These are phyloP conservation scores for Saxidomus purpurata DNA, from an alignment of 1,140 invertebrate genomes.

Conservation along the genomic window DNA sequence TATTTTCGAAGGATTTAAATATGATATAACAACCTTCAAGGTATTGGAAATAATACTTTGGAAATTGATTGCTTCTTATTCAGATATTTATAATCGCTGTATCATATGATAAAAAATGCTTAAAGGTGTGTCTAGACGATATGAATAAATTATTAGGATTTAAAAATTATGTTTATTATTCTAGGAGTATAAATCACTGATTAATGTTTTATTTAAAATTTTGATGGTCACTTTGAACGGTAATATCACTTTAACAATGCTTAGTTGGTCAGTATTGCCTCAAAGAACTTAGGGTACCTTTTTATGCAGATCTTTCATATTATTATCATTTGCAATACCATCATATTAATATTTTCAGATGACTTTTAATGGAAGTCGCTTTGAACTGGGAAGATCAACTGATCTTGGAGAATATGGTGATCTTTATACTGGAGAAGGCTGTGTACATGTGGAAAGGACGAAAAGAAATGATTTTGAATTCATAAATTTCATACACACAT, in stretches of 20 bases:
- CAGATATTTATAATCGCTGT: neutral
- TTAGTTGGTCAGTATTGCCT: too few species aligned
- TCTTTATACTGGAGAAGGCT: neutral
- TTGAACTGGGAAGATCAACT: neutral
- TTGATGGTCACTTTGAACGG: too few species aligned
- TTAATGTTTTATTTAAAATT: too few species aligned
- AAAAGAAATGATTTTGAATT: neutral
- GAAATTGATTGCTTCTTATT: neutral
- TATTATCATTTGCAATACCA: too few species aligned
- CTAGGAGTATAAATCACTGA: too few species aligned
- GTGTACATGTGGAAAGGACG: neutral
- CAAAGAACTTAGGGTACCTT: neutral
- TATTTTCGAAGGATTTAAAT: neutral
- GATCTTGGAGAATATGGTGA: neutral
- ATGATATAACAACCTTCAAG: neutral
- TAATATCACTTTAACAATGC: too few species aligned
- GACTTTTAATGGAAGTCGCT: neutral
- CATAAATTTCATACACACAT: neutral
- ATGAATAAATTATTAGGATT: too few species aligned
- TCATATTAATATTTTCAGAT: neutral
- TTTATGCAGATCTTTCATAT: neutral
- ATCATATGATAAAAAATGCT: neutral
- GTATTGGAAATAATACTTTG: neutral
- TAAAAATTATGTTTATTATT: too few species aligned
- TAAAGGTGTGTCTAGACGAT: neutral